Conservation (phyloP, 2,888 invertebrate species). For the Trissolcus japonicus region DNA sequence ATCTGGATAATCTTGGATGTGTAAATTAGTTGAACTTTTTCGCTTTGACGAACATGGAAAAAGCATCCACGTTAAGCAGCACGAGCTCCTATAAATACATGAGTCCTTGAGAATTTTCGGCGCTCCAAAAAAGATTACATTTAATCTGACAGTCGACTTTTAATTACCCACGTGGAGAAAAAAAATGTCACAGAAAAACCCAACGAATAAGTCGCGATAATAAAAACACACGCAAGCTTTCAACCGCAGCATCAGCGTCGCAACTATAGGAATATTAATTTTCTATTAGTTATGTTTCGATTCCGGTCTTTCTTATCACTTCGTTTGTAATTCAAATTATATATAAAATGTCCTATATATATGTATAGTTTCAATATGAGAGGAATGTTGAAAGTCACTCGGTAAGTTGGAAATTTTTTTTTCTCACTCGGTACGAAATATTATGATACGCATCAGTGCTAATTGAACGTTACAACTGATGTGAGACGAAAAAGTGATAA, state of each 20-base stretch:
- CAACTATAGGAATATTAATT: too few species aligned
- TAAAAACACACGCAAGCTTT: neutral
- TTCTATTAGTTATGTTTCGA: too few species aligned
- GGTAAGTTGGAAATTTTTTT: too few species aligned
- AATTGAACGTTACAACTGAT: constrained; percentile 5
- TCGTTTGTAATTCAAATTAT: too few species aligned
- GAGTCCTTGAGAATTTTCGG: constrained; percentile 39
- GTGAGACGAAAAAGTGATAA: neutral
- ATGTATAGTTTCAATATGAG: too few species aligned
- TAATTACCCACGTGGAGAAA: constrained; percentile 17
- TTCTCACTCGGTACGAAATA: too few species aligned
- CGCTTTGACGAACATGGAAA: constrained; percentile 44
- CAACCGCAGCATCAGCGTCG: too few species aligned
- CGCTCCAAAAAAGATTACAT: constrained; percentile 37
- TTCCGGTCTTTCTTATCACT: neutral
- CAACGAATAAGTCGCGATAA: neutral
- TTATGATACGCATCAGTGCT: neutral
- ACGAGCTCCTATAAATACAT: constrained; percentile 34
- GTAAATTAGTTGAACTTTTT: constrained; percentile 43
- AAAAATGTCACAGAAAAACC: constrained; percentile 16
- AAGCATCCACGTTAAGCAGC: constrained; percentile 47
- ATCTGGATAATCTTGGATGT: constrained; percentile 51
- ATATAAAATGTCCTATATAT: too few species aligned
- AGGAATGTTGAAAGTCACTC: too few species aligned
- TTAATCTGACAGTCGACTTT: constrained; percentile 43